These are phyloP conservation scores for Latheticus oryzae DNA, from an alignment of 2,888 invertebrate species.

Conservation along the genomic window DNA sequence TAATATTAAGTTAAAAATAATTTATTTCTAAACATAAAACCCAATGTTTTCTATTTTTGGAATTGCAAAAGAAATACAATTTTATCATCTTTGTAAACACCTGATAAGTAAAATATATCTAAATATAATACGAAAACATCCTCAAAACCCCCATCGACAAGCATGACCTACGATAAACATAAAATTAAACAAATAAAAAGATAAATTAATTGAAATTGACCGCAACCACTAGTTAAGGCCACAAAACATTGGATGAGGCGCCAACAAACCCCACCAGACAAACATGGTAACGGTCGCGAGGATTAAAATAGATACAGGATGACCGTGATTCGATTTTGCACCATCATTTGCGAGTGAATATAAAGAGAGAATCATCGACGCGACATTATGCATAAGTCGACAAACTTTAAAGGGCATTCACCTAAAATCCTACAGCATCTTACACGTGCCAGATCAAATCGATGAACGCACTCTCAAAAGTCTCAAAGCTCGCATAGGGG, in stretches of 20 bases:
- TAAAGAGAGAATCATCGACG: constrained; percentile 14
- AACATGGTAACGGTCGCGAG: constrained; percentile 28
- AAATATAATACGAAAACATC: constrained; percentile 14
- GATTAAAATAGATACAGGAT: constrained; percentile 39
- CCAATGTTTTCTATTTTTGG: constrained; percentile 4
- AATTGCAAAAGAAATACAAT: not conserved
- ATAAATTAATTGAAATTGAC: constrained; percentile 10
- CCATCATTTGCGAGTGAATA: constrained; percentile 12
- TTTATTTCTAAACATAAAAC: too few species aligned
- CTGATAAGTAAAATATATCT: constrained; percentile 10
- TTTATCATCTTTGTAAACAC: constrained; percentile 22
- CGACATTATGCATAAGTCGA: constrained; percentile 15
- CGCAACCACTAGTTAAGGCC: constrained; percentile 6
- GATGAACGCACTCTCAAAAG: constrained; percentile 48
- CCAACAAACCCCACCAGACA: constrained; percentile 26
- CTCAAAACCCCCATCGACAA: not conserved
- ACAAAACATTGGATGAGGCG: constrained; percentile 11
- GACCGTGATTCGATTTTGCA: constrained; percentile 37
- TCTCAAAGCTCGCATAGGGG: too few species aligned
- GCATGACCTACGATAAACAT: constrained; percentile 1
- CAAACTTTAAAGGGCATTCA: constrained; percentile 54
- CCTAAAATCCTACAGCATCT: constrained; percentile 45
- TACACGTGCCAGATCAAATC: constrained; percentile 45
- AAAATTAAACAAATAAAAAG: constrained; percentile 1
- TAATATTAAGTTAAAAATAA: too few species aligned